These are phyloP conservation scores for Myotis yumanensis DNA, from an alignment of 2,113 vertebrate species.

Conservation along the genomic window DNA sequence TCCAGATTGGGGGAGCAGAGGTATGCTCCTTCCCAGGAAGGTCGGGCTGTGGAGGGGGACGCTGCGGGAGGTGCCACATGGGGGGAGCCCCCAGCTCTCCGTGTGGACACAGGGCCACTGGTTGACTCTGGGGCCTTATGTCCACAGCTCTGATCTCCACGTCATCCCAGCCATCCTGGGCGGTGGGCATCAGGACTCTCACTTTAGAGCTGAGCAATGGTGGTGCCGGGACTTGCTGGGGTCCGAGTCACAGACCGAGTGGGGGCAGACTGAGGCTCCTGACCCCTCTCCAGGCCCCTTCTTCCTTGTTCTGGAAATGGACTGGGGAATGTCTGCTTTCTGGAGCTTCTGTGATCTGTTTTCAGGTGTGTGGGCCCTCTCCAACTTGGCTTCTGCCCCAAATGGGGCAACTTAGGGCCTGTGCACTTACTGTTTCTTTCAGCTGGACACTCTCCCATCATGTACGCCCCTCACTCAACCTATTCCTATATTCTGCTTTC, in stretches of 20 bases:
- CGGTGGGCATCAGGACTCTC: background rate
- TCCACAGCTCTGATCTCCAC: background rate
- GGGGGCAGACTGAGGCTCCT: background rate
- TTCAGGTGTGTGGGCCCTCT: background rate
- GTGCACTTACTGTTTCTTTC: background rate
- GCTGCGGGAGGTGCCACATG: fast-evolving
- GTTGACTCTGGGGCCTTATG: background rate
- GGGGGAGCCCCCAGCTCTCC: background rate
- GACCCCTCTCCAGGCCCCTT: background rate
- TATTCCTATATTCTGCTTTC: background rate
- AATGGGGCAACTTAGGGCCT: background rate
- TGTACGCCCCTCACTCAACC: too few species aligned
- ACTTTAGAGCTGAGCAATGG: background rate
- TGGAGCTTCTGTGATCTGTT: background rate
- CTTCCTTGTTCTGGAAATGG: background rate
- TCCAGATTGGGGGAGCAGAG: constrained; percentile 70
- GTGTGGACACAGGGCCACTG: background rate
- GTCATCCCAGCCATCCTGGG: background rate
- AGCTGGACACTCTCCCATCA: background rate
- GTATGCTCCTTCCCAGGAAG: background rate
- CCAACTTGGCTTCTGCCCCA: background rate
- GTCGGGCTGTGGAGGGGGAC: background rate
- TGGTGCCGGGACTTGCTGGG: background rate
- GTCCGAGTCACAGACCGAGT: background rate
- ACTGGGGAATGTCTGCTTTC: background rate